Evolutionary conservation across 2,888 invertebrate genomes (phyloP).

Genomic region (Rhagonycha fulva): DNA sequence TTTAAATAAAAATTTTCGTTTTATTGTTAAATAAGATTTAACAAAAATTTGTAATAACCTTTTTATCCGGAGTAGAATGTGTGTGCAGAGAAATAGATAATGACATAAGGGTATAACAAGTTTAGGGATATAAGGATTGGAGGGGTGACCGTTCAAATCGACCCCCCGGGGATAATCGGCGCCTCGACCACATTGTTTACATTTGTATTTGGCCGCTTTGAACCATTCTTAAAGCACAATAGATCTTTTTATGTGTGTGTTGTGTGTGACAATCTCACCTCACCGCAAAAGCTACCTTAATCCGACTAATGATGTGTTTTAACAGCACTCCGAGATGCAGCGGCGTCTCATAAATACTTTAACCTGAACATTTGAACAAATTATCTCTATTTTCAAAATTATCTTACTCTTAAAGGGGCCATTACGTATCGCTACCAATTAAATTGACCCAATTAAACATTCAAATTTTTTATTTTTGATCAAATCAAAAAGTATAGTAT

Average conservation of each 20-base stretch:
- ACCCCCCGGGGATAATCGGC: slow-evolving; percentile 50
- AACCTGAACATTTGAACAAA: background rate
- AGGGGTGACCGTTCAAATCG: slow-evolving; percentile 35
- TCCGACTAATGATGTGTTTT: slow-evolving; percentile 50
- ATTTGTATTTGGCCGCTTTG: slow-evolving; percentile 47
- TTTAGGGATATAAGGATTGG: slow-evolving; percentile 37
- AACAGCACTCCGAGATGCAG: slow-evolving; percentile 18
- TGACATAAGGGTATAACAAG: slow-evolving; percentile 49
- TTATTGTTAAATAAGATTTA: background rate
- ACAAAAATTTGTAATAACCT: background rate
- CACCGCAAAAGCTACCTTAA: slow-evolving; percentile 47
- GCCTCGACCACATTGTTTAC: slow-evolving; percentile 52
- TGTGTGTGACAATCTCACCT: slow-evolving; percentile 49
- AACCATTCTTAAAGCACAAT: slow-evolving; percentile 48
- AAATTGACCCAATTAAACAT: background rate
- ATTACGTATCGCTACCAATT: background rate
- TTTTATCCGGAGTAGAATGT: background rate
- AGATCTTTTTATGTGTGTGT: slow-evolving; percentile 43
- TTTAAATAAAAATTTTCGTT: background rate
- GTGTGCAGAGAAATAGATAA: slow-evolving; percentile 28
- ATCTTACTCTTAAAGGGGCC: background rate
- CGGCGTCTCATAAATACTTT: slow-evolving; percentile 14
- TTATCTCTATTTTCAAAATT: background rate
- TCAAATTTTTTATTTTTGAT: too few relatives aligned
- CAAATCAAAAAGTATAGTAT: too few relatives aligned